Base-by-base conservation (phyloP, 2,888 invertebrate species). In the Dicyrtoma fusca region DNA sequence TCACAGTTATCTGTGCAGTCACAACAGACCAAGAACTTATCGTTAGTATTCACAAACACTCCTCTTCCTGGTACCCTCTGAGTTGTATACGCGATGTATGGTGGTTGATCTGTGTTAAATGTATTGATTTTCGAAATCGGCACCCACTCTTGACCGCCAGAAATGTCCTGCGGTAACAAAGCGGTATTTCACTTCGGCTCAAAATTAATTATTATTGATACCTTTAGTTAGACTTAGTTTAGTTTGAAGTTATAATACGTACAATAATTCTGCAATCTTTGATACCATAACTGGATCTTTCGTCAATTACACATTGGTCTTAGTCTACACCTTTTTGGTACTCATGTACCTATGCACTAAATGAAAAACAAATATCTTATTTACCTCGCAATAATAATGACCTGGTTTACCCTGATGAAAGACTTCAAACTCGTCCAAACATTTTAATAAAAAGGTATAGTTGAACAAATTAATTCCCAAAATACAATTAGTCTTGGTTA, bases 1-100 rank as follows among this genome's bases (percentile, higher is more conserved):
- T 88, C 87, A 82, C 97, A 97, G 82, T 95, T 94, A 82, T 97
- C 96, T 0, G 89, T 90, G 78, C 97, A 97, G 83, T 95, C 92
- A 82, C 97, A 97, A 61, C 96, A 91, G 74, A 90, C 90, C 45
- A 97, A 85, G 85, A 95, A 97, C 68, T 91, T 90, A 0, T 89
- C 88, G 84, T 95, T 92, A 1, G 91, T 83, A 84, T 94, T 94
- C 49, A 95, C 86, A 69, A 90, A 87, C 0, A 97, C 96, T 8
- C 92, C 94, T 69, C 91, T 89, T 0, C 91, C 91, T 13, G 96
- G 94, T 64, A 92, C 90, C 4, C 96, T 86, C 80, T 89, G 88
- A 5, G 91, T 92, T 74, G 92, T 91, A 85, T 97, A 97, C 63
- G 90, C 89, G 74, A 94, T 91, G 81, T 91, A 91, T 81, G 92